Conservation (phyloP, 2,113 vertebrate genomes). For the Nettapus auritus region DNA sequence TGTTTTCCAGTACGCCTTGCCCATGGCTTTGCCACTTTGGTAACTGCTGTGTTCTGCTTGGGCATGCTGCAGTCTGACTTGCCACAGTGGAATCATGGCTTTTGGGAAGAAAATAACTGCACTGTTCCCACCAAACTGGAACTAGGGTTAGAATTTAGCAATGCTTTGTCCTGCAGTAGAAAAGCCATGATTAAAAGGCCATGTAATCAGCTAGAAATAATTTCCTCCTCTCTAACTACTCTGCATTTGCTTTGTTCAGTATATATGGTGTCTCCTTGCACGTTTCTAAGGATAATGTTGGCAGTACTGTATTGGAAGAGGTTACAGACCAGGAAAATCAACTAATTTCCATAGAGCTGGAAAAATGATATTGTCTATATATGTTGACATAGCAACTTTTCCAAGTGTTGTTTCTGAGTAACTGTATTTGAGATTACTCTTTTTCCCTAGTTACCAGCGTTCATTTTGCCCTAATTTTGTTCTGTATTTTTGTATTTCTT, state of each 20-base stretch:
- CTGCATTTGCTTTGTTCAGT: not conserved
- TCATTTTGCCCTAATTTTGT: not conserved
- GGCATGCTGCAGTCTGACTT: not conserved
- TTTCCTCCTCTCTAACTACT: not conserved
- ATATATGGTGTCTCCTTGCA: not conserved
- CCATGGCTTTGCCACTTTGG: not conserved
- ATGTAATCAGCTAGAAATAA: not conserved
- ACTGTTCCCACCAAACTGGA: not conserved
- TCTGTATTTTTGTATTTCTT: not conserved
- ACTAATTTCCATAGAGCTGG: not conserved
- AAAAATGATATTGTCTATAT: not conserved
- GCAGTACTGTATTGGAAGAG: not conserved
- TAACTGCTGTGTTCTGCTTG: fast-evolving
- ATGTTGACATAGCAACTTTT: not conserved
- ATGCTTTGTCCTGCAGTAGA: not conserved
- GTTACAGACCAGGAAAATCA: not conserved
- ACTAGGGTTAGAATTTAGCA: not conserved
- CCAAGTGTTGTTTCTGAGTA: constrained; percentile 6
- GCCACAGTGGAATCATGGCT: not conserved
- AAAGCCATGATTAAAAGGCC: not conserved
- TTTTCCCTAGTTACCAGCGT: not conserved
- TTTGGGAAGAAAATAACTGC: not conserved
- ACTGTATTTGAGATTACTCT: constrained; percentile 14
- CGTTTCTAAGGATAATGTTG: not conserved
- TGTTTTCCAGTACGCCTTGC: not conserved